These are phyloP conservation scores for Empis stercorea DNA, from an alignment of 2,888 invertebrate genomes.

Conservation along the genomic window DNA sequence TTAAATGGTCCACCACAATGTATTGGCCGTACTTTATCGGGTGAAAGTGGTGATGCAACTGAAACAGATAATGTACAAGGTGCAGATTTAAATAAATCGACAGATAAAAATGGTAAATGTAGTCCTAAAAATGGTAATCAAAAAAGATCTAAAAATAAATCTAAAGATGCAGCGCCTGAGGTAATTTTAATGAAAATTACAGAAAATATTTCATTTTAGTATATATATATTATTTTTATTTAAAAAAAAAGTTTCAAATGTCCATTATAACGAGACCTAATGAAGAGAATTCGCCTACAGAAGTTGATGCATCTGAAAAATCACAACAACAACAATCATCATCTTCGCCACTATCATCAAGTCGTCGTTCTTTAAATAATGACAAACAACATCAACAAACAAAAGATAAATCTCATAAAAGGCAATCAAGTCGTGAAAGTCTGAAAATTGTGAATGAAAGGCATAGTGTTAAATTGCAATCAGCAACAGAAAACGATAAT, in stretches of 20 bases:
- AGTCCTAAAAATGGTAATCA: conserved; percentile 27
- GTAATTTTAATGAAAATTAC: background rate
- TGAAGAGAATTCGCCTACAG: conserved; percentile 36
- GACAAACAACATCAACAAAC: conserved; percentile 4
- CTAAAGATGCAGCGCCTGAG: conserved; percentile 17
- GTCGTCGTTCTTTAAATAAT: background rate
- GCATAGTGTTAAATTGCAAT: conserved; percentile 20
- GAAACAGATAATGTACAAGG: conserved; percentile 45
- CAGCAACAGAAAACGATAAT: conserved; percentile 32
- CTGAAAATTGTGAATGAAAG: conserved; percentile 51
- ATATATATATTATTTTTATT: too few relatives aligned
- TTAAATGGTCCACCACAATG: conserved; percentile 71
- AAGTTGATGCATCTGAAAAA: conserved; percentile 28
- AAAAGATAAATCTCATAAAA: conserved; percentile 29
- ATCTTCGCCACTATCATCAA: conserved; percentile 16
- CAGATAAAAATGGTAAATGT: conserved; percentile 26
- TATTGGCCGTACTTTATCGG: conserved; percentile 20
- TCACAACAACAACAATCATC: too few relatives aligned
- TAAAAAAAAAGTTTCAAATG: conserved; percentile 56
- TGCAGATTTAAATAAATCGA: conserved; percentile 20
- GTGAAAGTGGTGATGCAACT: conserved; percentile 44
- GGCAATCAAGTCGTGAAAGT: conserved; percentile 39
- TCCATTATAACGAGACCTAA: conserved; percentile 55
- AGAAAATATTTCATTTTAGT: too few relatives aligned
- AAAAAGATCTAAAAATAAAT: conserved; percentile 27